These are phyloP conservation scores for Tuta absoluta DNA, from an alignment of 2,888 invertebrate genomes.

Conservation along the genomic window DNA sequence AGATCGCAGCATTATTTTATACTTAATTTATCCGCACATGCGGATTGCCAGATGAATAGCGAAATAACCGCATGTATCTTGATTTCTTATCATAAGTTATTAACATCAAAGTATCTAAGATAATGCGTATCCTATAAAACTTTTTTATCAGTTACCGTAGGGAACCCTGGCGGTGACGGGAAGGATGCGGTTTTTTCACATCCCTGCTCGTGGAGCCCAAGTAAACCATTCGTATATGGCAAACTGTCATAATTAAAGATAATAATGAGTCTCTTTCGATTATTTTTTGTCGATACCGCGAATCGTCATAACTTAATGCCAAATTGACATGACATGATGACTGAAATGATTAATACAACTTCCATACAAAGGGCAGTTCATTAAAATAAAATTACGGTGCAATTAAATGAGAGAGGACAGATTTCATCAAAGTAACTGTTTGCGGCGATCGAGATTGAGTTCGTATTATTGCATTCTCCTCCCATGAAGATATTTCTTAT, in stretches of 20 bases:
- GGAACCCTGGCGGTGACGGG: conserved; percentile 55
- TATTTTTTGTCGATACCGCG: conserved; percentile 65
- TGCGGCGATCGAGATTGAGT: conserved; percentile 5
- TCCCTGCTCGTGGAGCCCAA: conserved; percentile 54
- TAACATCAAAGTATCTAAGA: conserved; percentile 55
- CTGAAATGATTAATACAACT: conserved; percentile 49
- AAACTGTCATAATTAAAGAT: conserved; percentile 79
- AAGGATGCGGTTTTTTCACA: conserved; percentile 64
- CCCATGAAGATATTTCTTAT: conserved; percentile 5
- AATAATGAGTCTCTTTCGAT: conserved; percentile 68
- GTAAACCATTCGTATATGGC: conserved; percentile 74
- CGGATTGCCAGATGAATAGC: conserved; percentile 20
- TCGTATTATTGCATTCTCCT: background rate
- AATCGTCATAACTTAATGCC: conserved; percentile 74
- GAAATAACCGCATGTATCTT: conserved; percentile 20
- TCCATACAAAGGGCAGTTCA: conserved; percentile 45
- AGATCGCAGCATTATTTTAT: conserved; percentile 7
- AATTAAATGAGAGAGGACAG: conserved; percentile 25
- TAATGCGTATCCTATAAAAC: conserved; percentile 56
- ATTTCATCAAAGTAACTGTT: conserved; percentile 19
- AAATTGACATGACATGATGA: conserved; percentile 55
- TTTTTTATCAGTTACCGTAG: conserved; percentile 56
- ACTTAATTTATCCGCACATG: conserved; percentile 10
- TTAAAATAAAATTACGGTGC: conserved; percentile 31
- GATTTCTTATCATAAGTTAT: conserved; percentile 49